Evolutionary conservation across 2,113 vertebrate genomes (phyloP), one percentile per base, ranked within the genome.

Genomic region (Gallinago undulata): DNA sequence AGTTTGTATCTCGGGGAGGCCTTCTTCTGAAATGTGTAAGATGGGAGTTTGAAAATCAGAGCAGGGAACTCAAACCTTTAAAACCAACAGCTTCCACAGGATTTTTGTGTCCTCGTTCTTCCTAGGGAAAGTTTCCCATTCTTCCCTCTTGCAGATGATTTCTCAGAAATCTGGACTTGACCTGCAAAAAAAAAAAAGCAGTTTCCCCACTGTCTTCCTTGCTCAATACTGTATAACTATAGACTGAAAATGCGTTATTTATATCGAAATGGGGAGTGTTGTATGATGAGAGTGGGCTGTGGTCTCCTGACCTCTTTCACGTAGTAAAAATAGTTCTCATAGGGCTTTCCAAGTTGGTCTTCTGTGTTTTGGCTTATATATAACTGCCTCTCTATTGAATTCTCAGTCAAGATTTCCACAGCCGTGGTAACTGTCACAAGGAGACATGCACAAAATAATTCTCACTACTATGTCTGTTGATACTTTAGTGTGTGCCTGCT

Each of bases 381-480:
- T 95, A 96, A 91, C 94, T 94, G 92, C n/a, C 74, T 94, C 57
- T 84, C n/a, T 62, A n/a, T 62, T 68, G 88, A 89, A 80, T 94
- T 88, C 96, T 89, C 55, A n/a, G 95, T 95, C 85, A 84, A n/a
- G 92, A 82, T 96, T 92, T 92, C 87, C 72, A 89, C 87, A 92
- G 90, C 94, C 84, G 75, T 90, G 82, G 90, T 90, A 96, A 96
- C 94, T 97, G 68, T 78, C 79, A 62, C 33, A 39, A 78, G 90
- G 85, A 93, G 89, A 95, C 83, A 89, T 62, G 93, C 89, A 95
- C 73, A 92, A 96, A 97, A 96, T 96, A 94, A 94, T 93, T 73
- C 74, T 81, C 56, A 28, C 70, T 95, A 3, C 91, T 96, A 86
- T 94, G 74, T 96, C 92, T 97, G 93, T 82, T 2, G 0, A 60